Conservation (phyloP, 2,113 vertebrate genomes). For the Psilopsiagon aymara region DNA sequence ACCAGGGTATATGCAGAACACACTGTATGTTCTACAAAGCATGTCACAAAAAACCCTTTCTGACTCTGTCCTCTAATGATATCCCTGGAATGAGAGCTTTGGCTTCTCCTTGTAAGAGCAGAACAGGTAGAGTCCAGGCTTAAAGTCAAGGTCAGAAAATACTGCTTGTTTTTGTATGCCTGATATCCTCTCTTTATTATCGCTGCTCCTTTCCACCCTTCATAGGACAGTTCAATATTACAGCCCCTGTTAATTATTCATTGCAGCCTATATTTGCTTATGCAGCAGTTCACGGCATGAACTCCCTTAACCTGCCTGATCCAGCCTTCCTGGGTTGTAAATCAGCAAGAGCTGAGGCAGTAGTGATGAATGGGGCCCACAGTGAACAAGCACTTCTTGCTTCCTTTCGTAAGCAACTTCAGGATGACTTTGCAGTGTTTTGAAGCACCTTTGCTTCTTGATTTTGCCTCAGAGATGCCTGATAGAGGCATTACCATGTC, state of each 20-base stretch:
- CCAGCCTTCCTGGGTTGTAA: not conserved
- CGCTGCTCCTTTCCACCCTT: not conserved
- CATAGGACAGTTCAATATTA: not conserved
- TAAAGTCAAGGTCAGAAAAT: not conserved
- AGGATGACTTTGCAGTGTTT: not conserved
- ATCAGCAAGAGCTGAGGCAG: not conserved
- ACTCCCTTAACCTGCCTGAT: not conserved
- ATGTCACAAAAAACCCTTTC: fast-evolving
- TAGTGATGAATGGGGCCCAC: not conserved
- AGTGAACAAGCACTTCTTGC: not conserved
- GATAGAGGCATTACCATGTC: fast-evolving
- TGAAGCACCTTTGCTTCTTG: not conserved
- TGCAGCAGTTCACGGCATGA: not conserved
- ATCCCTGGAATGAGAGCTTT: not conserved
- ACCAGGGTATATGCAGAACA: not conserved
- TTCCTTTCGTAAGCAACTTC: not conserved
- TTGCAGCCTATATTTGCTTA: not conserved
- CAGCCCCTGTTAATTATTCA: constrained; percentile 56
- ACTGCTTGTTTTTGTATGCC: not conserved
- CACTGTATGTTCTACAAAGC: not conserved
- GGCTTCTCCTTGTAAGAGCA: not conserved
- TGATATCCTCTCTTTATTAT: not conserved
- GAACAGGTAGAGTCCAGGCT: not conserved
- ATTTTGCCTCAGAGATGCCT: not conserved
- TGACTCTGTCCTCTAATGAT: not conserved